Percentiles rank a stretch among this genome's conserved stretches.
phyloP scores from a whole-genome alignment of 1,140 invertebrate genomes.

The Spodoptera litura region DNA sequence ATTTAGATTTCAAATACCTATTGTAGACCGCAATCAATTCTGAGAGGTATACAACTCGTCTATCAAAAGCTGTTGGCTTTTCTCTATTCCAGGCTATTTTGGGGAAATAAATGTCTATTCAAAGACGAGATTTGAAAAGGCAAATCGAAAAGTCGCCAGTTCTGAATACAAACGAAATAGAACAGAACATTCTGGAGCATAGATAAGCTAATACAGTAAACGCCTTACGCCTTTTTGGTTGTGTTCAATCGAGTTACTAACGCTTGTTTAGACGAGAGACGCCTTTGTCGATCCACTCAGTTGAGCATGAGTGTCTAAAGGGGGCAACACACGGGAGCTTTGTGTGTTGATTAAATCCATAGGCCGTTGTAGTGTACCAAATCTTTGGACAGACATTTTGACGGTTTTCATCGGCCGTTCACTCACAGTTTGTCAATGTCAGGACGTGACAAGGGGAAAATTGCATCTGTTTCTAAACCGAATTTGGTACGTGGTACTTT shows the following conservation, averaged over 20 bases:
- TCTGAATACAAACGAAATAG: not conserved
- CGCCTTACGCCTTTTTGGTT: slow-evolving; percentile 45
- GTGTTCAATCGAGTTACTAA: slow-evolving; percentile 56
- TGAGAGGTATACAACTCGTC: not conserved
- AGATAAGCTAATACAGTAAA: slow-evolving; percentile 40
- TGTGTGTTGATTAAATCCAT: slow-evolving; percentile 17
- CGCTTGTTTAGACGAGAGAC: slow-evolving; percentile 52
- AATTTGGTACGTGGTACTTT: no score
- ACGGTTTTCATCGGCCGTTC: no score
- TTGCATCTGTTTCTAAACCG: no score
- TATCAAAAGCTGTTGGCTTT: not conserved
- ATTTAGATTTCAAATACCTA: slow-evolving; percentile 14
- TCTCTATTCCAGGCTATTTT: not conserved
- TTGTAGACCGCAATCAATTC: slow-evolving; percentile 5
- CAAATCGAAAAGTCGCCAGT: not conserved
- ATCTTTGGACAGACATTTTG: not conserved
- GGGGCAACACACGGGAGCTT: slow-evolving; percentile 7
- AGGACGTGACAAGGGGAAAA: not conserved
- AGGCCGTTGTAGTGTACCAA: not conserved
- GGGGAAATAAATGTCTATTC: not conserved
- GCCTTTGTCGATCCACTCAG: slow-evolving; percentile 49
- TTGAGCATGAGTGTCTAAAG: slow-evolving; percentile 40
- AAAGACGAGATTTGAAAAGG: not conserved
- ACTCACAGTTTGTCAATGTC: no score
- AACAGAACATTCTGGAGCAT: slow-evolving; percentile 20